A percentile compares a stretch with the other conserved stretches of the same genome.
Conservation (phyloP, 2,888 invertebrate species). For the Sicus ferrugineus region DNA sequence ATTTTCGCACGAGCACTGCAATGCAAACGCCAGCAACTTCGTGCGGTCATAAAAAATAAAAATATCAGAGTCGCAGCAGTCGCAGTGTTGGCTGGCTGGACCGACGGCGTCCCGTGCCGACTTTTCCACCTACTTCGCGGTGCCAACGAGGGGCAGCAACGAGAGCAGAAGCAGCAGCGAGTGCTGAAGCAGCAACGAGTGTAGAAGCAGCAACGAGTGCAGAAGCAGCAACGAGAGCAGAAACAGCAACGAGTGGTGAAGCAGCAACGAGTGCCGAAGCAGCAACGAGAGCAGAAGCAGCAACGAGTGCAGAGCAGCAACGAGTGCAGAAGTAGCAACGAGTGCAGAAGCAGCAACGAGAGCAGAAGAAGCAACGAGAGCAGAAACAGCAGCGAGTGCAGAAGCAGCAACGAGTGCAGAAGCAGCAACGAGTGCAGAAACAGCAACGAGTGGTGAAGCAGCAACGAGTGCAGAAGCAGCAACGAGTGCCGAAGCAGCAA, state of each 20-base stretch:
- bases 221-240: conserved; percentile 36
- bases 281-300: conserved; percentile 41
- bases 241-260: conserved; percentile 49
- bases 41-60: conserved; percentile 51
- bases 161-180: conserved; percentile 38
- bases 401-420: conserved; percentile 50
- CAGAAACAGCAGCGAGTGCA: conserved; percentile 36
- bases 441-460: conserved; percentile 40
- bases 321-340: conserved; percentile 39
- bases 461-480: too few species aligned
- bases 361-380: conserved; percentile 31
- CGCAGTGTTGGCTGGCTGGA: conserved; percentile 31
- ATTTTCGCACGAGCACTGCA: conserved; percentile 17
- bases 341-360: conserved; percentile 47
- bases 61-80: conserved; percentile 50
- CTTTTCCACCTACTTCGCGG: neutral
- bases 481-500: too few species aligned
- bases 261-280: conserved; percentile 38
- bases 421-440: conserved; percentile 38
- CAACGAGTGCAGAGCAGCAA: conserved; percentile 32
- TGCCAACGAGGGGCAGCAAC: conserved; percentile 14
- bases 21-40: neutral
- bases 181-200: conserved; percentile 47
- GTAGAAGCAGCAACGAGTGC: conserved; percentile 33
- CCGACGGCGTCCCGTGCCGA: neutral